Conservation (phyloP, 2,113 vertebrate species). For the Amazona guildingii region DNA sequence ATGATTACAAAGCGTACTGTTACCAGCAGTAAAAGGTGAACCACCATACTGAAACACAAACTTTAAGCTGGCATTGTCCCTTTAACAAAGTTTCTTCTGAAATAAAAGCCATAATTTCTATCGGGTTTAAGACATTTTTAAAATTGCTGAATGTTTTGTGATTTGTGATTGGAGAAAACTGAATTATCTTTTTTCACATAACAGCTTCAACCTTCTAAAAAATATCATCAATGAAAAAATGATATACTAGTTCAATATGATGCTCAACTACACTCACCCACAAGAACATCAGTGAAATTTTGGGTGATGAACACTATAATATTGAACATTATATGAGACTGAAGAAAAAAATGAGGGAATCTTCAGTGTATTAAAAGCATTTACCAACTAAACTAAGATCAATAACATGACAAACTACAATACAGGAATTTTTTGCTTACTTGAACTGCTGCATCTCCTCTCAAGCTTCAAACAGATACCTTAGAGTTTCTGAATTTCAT, state of each 20-base stretch:
- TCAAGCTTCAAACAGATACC: neutral
- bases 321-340: neutral
- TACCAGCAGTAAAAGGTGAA: neutral
- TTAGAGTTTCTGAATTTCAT: neutral
- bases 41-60: neutral
- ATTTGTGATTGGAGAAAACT: neutral
- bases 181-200: neutral
- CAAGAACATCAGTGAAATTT: neutral
- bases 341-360: conserved; percentile 16
- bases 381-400: conserved; percentile 55
- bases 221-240: neutral
- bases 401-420: conserved; percentile 4
- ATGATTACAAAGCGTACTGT: neutral
- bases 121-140: neutral
- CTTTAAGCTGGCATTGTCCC: neutral
- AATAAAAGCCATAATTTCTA: neutral
- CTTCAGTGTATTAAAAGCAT: conserved; percentile 59
- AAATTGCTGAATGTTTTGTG: neutral
- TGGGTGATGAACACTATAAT: conserved; percentile 23
- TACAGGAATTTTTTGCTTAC: neutral
- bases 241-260: conserved; percentile 15
- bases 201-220: conserved; percentile 14
- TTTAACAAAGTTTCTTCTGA: neutral
- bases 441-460: neutral
- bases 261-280: neutral